Evolutionary conservation across 2,888 invertebrate genomes (phyloP), one percentile per base, ranked within the genome.

Genomic region (Rotaria socialis): DNA sequence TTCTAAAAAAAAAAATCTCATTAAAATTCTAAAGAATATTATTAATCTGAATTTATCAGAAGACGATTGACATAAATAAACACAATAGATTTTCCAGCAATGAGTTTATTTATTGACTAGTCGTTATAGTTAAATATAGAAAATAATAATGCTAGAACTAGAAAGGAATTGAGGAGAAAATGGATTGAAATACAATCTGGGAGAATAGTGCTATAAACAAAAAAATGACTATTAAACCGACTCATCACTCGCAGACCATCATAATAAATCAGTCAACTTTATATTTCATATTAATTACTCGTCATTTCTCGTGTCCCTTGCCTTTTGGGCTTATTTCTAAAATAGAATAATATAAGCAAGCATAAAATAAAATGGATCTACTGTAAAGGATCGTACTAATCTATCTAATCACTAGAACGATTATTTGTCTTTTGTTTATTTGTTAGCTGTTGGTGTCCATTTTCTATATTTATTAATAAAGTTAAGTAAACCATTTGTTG

Each of bases 401-500:
- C 16, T 67, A 35, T 67, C 35, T 67, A 67, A 41, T 35, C 5
- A 2, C 7, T 10, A 67, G 4, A 27, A 27, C 19, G 67, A 67
- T 35, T 27, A 24, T 4, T 24, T 56, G 24, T 56, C 8, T 41
- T 35, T 35, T 35, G n/a, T 67, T 16, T 41, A 11, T 67, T 67
- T 8, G 5, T 35, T 67, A 16, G 19, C 35, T 4, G 27, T 35
- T 80, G 80, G 47, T 47, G 47, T 47, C 80, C 80, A 75, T 85
- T 84, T 87, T 50, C 85, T 84, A 50, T 86, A 55, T 85, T 89
- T 89, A 88, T 93, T 93, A 90, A 97, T 94, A 92, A 96, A 98
- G 91, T 96, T 96, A 90, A 99, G 97, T 85, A 99, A 94, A 55
- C 96, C 97, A 92, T 98, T 99, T 84, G 99, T 99, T 50, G 98